Percentiles rank a stretch among this genome's conserved stretches.
These are phyloP conservation scores for Malacoctenus gilli DNA, from an alignment of 2,797 vertebrate genomes.

Conservation along the genomic window DNA sequence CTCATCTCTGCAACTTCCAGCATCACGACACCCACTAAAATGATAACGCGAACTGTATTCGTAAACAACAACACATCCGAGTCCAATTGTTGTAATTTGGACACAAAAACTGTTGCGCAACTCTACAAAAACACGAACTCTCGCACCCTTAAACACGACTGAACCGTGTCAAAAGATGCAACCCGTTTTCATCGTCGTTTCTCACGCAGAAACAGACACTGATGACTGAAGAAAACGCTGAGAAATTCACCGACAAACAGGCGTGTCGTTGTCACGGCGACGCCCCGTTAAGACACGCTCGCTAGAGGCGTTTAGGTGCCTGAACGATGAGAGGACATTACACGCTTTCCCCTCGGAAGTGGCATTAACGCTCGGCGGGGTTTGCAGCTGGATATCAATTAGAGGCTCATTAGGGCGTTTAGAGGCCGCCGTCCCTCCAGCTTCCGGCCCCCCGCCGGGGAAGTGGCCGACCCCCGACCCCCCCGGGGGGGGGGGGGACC, in stretches of 20 bases:
- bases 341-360: conserved; percentile 52
- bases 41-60: too few relatives aligned
- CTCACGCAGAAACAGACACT: neutral
- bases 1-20: too few relatives aligned
- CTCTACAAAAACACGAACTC: too few relatives aligned
- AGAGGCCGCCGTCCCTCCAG: conserved; percentile 51
- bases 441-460: conserved; percentile 65
- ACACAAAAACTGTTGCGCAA: too few relatives aligned
- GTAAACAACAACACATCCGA: too few relatives aligned
- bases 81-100: too few relatives aligned
- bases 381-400: conserved; percentile 78
- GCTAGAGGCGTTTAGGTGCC: conserved; percentile 41
- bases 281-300: conserved; percentile 56
- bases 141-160: too few relatives aligned
- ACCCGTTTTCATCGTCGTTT: too few relatives aligned
- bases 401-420: conserved; percentile 73
- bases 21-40: too few relatives aligned
- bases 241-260: conserved; percentile 15
- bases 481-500: conserved; percentile 14
- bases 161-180: too few relatives aligned
- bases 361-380: conserved; percentile 62
- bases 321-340: conserved; percentile 45
- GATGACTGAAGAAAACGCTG: conserved; percentile 9
- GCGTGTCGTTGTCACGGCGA: conserved; percentile 32
- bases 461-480: conserved; percentile 68